Conservation (phyloP, 2,797 vertebrate genomes). For the Passerculus sandwichensis region DNA sequence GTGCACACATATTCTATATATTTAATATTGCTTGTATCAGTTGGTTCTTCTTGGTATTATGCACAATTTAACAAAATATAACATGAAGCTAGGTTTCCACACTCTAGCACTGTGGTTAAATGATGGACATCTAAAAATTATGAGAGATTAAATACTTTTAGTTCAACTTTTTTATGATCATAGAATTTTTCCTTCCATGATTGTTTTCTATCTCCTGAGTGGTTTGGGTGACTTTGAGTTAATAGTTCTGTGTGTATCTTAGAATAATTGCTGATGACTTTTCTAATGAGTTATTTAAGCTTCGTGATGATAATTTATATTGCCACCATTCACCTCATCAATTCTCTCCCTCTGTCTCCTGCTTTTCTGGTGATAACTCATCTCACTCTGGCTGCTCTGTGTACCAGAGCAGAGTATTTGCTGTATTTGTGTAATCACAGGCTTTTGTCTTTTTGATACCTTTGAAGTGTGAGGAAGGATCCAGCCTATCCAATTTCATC, state of each 20-base stretch:
- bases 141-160: accelerated
- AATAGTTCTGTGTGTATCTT: not conserved
- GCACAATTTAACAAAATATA: not conserved
- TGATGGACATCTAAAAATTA: not conserved
- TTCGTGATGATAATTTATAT: not conserved
- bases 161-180: not conserved
- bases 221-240: not conserved
- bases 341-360: not conserved
- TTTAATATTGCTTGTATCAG: not conserved
- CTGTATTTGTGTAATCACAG: not conserved
- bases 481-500: not conserved
- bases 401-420: not conserved
- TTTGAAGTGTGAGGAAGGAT: not conserved
- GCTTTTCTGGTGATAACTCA: not conserved
- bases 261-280: not conserved
- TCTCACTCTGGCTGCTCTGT: not conserved
- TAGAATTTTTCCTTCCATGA: not conserved
- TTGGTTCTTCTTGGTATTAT: not conserved
- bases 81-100: not conserved
- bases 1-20: accelerated
- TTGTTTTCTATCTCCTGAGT: not conserved
- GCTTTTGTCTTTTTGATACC: not conserved
- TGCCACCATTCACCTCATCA: not conserved
- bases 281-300: not conserved
- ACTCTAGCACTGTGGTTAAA: not conserved